These are phyloP conservation scores for Stenodema calcarata DNA, from an alignment of 2,888 invertebrate genomes.

Conservation along the genomic window DNA sequence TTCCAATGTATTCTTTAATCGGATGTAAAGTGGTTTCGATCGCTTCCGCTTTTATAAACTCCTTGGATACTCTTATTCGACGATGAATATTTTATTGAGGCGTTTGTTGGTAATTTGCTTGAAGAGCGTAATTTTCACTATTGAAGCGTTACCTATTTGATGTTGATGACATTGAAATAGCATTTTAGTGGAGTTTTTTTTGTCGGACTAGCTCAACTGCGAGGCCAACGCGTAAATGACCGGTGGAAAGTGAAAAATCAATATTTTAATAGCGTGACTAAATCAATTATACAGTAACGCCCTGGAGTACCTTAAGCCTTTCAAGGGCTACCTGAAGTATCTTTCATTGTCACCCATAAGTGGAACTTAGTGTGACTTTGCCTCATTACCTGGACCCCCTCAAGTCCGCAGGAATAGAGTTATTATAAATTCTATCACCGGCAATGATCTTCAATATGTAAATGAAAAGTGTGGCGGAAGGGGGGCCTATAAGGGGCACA, in stretches of 20 bases:
- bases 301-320: not conserved
- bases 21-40: not conserved
- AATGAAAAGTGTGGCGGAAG: conserved; percentile 40
- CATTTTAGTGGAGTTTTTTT: not conserved
- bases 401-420: conserved; percentile 31
- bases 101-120: not conserved
- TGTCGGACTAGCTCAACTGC: not conserved
- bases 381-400: conserved; percentile 24
- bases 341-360: conserved; percentile 48
- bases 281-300: conserved; percentile 28
- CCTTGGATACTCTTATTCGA: not conserved
- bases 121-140: not conserved
- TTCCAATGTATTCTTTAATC: not conserved
- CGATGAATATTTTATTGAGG: not conserved
- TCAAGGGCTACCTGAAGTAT: conserved; percentile 24
- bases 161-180: no score
- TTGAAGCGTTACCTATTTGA: not conserved
- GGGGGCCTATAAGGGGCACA: not conserved
- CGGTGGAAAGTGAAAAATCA: conserved; percentile 22
- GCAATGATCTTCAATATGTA: conserved; percentile 48
- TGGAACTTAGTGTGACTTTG: conserved; percentile 48
- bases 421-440: conserved; percentile 51
- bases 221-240: conserved; percentile 30
- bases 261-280: conserved; percentile 41
- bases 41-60: not conserved